A percentile compares a stretch with the other conserved stretches of the same genome.
Evolutionary conservation across 2,797 vertebrate species (phyloP).

Genomic region (Microhierax caerulescens): DNA sequence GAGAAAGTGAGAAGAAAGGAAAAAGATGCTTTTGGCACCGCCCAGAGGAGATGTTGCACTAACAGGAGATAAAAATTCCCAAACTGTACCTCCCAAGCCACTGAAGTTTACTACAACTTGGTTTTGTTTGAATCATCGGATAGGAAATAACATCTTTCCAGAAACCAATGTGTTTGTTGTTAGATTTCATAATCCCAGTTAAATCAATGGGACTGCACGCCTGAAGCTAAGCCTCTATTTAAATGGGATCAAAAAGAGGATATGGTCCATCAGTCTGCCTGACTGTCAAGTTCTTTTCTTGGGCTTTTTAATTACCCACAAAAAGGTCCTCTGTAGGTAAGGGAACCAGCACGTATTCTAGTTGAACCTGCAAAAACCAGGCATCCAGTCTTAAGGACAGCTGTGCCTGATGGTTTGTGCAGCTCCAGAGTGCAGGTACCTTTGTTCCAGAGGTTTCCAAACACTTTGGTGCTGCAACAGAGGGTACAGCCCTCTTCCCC

Average conservation of each 20-base stretch:
- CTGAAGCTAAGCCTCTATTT: not conserved
- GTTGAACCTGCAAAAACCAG: not conserved
- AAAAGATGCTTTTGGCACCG: not conserved
- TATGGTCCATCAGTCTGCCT: not conserved
- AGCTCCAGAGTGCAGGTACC: not conserved
- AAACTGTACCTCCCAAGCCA: not conserved
- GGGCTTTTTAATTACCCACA: not conserved
- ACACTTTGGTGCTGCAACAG: not conserved
- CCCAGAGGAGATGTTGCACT: not conserved
- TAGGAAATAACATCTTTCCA: rapidly evolving
- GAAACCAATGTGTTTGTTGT: not conserved
- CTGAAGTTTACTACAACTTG: not conserved
- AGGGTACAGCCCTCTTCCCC: not conserved
- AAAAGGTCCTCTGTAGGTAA: not conserved
- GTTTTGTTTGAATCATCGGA: not conserved
- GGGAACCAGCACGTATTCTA: not conserved
- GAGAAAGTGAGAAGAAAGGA: not conserved
- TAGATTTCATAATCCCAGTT: not conserved
- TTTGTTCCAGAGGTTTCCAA: not conserved
- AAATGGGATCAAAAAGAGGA: not conserved
- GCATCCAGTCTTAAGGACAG: not conserved
- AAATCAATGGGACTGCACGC: not conserved
- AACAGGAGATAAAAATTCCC: not conserved
- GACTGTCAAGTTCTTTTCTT: not conserved
- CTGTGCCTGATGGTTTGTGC: not conserved